Conservation (phyloP, 2,113 vertebrate genomes). For the Nothobranchius kuhntae region DNA sequence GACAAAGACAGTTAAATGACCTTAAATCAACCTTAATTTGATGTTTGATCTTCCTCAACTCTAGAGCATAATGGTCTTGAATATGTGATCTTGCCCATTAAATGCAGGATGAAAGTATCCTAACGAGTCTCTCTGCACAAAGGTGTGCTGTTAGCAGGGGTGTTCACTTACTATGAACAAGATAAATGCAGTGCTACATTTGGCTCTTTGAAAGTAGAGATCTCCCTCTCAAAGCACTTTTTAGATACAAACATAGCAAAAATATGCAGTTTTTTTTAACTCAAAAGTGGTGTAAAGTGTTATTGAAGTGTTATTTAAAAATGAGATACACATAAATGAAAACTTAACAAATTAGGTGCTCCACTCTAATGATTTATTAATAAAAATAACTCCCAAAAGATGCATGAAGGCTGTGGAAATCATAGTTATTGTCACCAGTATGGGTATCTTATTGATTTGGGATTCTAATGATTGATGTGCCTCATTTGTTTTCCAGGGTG, state of each 20-base stretch:
- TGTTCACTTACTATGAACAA: slow-evolving; percentile 51
- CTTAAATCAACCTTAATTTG: slow-evolving; percentile 75
- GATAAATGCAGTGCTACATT: slow-evolving; percentile 50
- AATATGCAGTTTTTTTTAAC: too few species aligned
- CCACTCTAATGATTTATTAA: too few species aligned
- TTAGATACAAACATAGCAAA: slow-evolving; percentile 1
- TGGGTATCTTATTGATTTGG: too few species aligned
- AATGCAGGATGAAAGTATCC: slow-evolving; percentile 61
- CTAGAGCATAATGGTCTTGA: slow-evolving; percentile 61
- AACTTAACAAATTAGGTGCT: neutral
- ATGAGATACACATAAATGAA: neutral
- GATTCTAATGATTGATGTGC: too few species aligned
- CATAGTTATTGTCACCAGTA: too few species aligned
- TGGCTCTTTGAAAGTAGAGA: slow-evolving; percentile 12
- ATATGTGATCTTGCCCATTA: slow-evolving; percentile 58
- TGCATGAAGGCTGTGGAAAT: too few species aligned
- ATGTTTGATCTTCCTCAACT: slow-evolving; percentile 74
- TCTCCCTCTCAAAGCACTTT: slow-evolving; percentile 26
- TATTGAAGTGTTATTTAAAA: too few species aligned
- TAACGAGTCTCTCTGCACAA: slow-evolving; percentile 52
- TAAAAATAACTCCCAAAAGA: too few species aligned
- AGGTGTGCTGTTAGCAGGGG: slow-evolving; percentile 56
- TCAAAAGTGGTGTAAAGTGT: too few species aligned
- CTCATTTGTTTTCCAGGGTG: too few species aligned
- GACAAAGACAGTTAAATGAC: slow-evolving; percentile 66